A percentile compares a stretch with the other conserved stretches of the same genome.
These are phyloP conservation scores for Monoplex corrugatus DNA, from an alignment of 2,888 invertebrate species.

Conservation along the genomic window DNA sequence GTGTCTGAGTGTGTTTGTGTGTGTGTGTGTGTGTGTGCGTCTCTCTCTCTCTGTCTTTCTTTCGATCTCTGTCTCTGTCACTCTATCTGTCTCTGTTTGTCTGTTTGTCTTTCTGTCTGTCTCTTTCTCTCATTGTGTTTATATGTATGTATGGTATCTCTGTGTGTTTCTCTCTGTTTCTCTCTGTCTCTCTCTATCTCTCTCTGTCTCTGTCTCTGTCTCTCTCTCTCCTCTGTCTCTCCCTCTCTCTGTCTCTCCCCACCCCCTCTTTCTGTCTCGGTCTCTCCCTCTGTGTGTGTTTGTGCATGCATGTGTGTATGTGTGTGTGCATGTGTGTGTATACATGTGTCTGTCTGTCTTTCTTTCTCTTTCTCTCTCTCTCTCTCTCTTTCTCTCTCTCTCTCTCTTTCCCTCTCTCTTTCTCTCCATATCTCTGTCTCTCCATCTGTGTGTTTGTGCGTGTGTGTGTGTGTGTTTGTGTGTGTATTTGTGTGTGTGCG, in stretches of 20 bases:
- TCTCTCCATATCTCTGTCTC: background rate
- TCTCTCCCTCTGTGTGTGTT: background rate
- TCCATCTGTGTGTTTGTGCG: background rate
- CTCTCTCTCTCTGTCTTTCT: background rate
- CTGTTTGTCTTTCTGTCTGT: background rate
- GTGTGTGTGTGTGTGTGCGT: background rate
- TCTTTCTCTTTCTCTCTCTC: background rate
- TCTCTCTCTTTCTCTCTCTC: background rate
- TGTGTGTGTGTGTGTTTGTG: background rate
- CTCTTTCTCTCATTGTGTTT: background rate
- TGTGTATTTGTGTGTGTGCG: background rate
- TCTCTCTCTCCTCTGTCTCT: no score
- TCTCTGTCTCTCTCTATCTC: background rate
- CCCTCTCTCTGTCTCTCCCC: no score
- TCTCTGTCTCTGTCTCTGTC: background rate
- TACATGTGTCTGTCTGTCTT: background rate
- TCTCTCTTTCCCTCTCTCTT: background rate
- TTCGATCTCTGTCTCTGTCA: background rate
- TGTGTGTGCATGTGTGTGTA: background rate
- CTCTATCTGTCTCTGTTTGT: background rate
- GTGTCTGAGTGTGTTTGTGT: background rate
- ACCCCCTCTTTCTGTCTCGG: no score
- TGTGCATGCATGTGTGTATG: background rate
- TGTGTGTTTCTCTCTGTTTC: background rate
- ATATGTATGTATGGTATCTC: slow-evolving; percentile 10